Evolutionary conservation across 2,113 vertebrate species (phyloP), one percentile per base, ranked within the genome.

Genomic region (Dipodomys spectabilis): DNA sequence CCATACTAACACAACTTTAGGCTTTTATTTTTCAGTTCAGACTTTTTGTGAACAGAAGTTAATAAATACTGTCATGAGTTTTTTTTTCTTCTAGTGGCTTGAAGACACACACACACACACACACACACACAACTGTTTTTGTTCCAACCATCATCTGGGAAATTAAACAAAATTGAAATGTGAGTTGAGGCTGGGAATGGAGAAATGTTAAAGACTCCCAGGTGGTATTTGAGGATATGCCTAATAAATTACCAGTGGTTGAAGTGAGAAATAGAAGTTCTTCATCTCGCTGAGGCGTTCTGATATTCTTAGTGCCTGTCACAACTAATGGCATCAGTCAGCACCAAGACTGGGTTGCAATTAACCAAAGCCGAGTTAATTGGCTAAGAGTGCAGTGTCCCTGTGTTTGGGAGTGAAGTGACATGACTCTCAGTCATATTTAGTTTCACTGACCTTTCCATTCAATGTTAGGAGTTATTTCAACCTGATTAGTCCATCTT

Each of bases 121-220:
- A 39, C 39, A 39, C 39, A 39, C 39, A 39, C 39, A 62, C 8
- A 77, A 23, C 16, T 13, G 49, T 75, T 94, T 79, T 92, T 68
- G 32, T 78, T 28, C 71, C 39, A 90, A 25, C 20, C 30, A 44
- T 85, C 49, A 92, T 39, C 20, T n/a, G 28, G 74, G 28, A 44
- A 89, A 87, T 83, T 77, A 81, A 91, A 72, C 60, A 67, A 92
- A 80, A 49, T 23, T 83, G n/a, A 90, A 32, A 73, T 73, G 45
- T 65, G 92, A 84, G 44, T 73, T 89, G 81, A 6, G 60, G 2
- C 28, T 79, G 53, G 28, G 22, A 7, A 53, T 45, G 65, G 18
- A 57, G 62, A 68, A 19, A 11, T 35, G 83, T 73, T 27, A 10
- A 74, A 62, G 53, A 9, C 73, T 53, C 72, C 57, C n/a, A 71